Percentiles rank a stretch among this genome's conserved stretches.
phyloP scores from a whole-genome alignment of 2,113 vertebrate species.

The Lethenteron reissneri region DNA sequence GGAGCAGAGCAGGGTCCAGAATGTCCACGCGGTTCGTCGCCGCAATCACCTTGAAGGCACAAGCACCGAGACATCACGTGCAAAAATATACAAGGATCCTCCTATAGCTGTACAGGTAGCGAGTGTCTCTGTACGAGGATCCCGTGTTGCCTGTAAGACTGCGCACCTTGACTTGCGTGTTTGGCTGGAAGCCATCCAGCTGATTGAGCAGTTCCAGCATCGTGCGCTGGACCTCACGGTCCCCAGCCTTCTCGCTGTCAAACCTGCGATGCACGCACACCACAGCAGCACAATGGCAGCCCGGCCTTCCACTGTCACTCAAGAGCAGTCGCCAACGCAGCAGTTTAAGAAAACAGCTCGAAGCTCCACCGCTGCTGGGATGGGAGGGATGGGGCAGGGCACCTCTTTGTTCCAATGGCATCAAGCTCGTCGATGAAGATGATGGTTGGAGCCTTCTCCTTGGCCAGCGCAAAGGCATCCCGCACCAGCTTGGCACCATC shows the following conservation, averaged over 20 bases:
- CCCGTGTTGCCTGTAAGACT: neutral
- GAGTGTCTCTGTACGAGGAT: no score
- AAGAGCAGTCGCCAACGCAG: neutral
- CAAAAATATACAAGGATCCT: no score
- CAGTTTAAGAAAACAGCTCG: neutral
- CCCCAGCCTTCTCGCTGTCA: conserved; percentile 91
- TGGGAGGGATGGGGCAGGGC: conserved; percentile 8
- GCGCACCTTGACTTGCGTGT: conserved; percentile 91
- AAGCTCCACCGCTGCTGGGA: neutral
- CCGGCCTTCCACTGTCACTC: neutral
- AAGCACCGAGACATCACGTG: no score
- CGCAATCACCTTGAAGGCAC: conserved; percentile 51
- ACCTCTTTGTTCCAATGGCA: conserved; percentile 92
- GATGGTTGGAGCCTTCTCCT: conserved; percentile 93
- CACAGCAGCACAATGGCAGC: neutral
- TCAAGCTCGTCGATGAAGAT: conserved; percentile 97
- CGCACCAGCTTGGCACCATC: conserved; percentile 93
- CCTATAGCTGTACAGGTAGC: no score
- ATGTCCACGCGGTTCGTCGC: conserved; percentile 96
- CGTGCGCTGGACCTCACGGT: conserved; percentile 89
- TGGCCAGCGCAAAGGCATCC: conserved; percentile 87
- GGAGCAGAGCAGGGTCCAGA: conserved; percentile 75
- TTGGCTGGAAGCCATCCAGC: conserved; percentile 90
- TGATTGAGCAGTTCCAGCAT: conserved; percentile 97
- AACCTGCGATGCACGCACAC: conserved; percentile 26